Evolutionary conservation across 2,797 vertebrate species (phyloP).

Genomic region (Sebastiscus tertius): DNA sequence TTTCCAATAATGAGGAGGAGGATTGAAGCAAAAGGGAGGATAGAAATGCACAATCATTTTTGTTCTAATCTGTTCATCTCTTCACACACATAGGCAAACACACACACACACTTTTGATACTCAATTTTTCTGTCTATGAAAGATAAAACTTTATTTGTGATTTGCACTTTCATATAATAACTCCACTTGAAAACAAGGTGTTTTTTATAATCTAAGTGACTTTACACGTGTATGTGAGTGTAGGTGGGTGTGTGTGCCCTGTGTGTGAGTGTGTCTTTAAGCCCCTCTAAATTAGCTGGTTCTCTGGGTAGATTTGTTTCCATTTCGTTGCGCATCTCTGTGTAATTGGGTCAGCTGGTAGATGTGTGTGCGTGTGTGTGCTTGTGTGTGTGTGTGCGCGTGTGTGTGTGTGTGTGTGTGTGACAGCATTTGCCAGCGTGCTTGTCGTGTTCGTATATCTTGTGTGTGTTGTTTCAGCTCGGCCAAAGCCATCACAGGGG

Average conservation of each 20-base stretch:
- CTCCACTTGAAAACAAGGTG: background rate
- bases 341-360: conserved; percentile 81
- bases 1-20: background rate
- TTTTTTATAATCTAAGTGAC: conserved; percentile 12
- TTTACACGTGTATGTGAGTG: background rate
- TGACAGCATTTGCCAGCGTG: conserved; percentile 55
- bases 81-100: background rate
- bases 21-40: background rate
- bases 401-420: conserved; percentile 43
- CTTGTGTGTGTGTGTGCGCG: conserved; percentile 26
- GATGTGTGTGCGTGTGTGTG: conserved; percentile 32
- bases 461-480: conserved; percentile 80
- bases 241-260: conserved; percentile 20
- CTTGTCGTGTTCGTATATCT: conserved; percentile 42
- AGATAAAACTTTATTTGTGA: background rate
- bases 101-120: background rate
- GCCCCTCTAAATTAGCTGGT: conserved; percentile 77
- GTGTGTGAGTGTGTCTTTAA: conserved; percentile 60
- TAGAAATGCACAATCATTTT: background rate
- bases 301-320: conserved; percentile 80
- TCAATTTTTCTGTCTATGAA: background rate
- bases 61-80: background rate
- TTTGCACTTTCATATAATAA: conserved; percentile 1
- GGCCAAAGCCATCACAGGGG: conserved; percentile 85
- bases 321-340: conserved; percentile 80